Base-by-base conservation (phyloP, 2,888 invertebrate genomes). In the Idaea dimidiata region DNA sequence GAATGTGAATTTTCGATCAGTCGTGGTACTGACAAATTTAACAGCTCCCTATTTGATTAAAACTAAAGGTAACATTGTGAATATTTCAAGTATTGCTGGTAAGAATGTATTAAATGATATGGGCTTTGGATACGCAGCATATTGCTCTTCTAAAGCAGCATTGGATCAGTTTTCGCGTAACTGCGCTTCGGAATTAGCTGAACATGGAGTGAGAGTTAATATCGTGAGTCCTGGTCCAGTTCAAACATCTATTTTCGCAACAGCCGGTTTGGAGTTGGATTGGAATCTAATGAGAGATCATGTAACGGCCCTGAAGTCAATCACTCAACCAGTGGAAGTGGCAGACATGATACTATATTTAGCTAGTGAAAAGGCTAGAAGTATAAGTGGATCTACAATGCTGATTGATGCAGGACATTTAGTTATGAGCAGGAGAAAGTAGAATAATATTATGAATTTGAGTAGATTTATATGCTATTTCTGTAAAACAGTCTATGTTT, bases 91-190 rank as follows among this genome's bases (percentile, higher is more conserved):
- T 24, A 17, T 65, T 7, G 43, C 63, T 0, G 61, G 18, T 17
- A 6, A 7, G 6, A 17, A 1, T 17, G 17, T 17, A 17, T 56
- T 14, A 18, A 14, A 8, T 17, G 6, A 18, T 8, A 17, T 56
- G 56, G 56, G 18, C 4, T 56, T 18, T 0, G 14, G 53, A 0
- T 58, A 54, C 6, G 24, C 71, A 17, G 2, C 70, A 0, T 97
- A 96, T 77, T 88, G 89, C 63, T 94, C 96, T 91, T 95, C 95
- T 17, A 97, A 97, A 84, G 91, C 95, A 53, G 96, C 95, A 5
- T 74, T 96, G 16, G 96, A 96, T 81, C 96, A 96, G 74, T 93
- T 97, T 68, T 96, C 96, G 0, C 87, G 94, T 68, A 95, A 95
- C 74, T 85, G 94, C 14, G 96, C 96, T 3, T 80, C 96, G 55